Base-by-base conservation (phyloP, 2,888 invertebrate genomes). In the Schizotus pectinicornis region DNA sequence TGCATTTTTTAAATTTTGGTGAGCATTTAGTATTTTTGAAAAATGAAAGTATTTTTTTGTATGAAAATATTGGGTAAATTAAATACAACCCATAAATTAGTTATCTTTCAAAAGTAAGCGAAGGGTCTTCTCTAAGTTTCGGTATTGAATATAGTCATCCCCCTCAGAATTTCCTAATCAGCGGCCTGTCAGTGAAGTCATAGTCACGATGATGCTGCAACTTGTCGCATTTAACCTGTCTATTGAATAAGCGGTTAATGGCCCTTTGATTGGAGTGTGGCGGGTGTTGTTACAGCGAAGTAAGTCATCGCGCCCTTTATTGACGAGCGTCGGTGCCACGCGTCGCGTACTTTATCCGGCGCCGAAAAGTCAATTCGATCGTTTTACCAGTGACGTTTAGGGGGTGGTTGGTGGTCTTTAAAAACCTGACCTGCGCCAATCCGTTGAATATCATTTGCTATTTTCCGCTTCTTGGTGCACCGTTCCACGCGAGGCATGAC, bases 221-320 rank as follows among this genome's bases (percentile, higher is more conserved):
- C 63, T 67, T 68, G 66, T 69, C 69, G 67, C 56, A 62, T 68
- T 68, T 68, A 64, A 68, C 67, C 64, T 67, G 63, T 67, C 67
- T 39, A 39, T 50, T 48, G 50, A 50, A 59, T 55, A 48, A 55
- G 35, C 50, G 54, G 49, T 49, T 59, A 53, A 54, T 51, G 55
- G 45, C 50, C 51, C 55, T 22, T 39, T 59, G 54, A 59, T 59
- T 55, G 54, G 56, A 62, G 61, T 56, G 59, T 65, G 66, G 66
- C 68, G 66, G 68, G 68, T 66, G 67, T 62, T 67, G 67, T 68
- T 64, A 62, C 62, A 57, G 54, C 55, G 52, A 52, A 65, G 56
- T 65, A 65, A 65, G 58, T 58, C 53, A 62, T 60, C 61, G 62
- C 65, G 55, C 64, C 67, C 65, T 63, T 65, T 65, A 61, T 66